Base-by-base conservation (phyloP, 1,140 invertebrate genomes). In the Drosophila yakuba region DNA sequence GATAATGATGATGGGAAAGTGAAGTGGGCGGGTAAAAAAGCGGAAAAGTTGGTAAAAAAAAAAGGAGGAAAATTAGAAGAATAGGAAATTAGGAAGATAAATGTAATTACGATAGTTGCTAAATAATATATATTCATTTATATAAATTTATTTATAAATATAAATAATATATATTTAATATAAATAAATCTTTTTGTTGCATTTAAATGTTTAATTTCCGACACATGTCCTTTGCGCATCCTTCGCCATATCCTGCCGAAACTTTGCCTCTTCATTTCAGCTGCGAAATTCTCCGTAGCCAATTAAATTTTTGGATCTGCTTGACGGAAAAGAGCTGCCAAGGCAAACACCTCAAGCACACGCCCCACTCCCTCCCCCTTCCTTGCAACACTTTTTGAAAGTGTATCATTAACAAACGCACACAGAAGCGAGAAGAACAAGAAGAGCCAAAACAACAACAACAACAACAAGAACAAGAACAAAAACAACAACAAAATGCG, bases 381-480 rank as follows among this genome's bases (percentile, higher is more conserved):
- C 23, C 3, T 0, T 3, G 3, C 1, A 2, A 3, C 35, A 5
- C 43, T n/a, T 39, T 12, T n/a, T 36, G 20, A 35, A 55, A 50
- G 32, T 55, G 35, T 75, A 75, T 69, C 61, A 68, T 78, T 63
- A 78, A 57, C 57, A 78, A 60, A 66, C 71, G 51, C 59, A 75
- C 20, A 71, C 32, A 57, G 11, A 62, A 41, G 48, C 51, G 54
- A 44, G 8, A 32, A 32, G 32, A 32, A 32, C 32, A 32, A 32
- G 32, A 14, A 14, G 32, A 32, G 32, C 38, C 38, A 4, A 14
- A 38, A 36, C 35, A 12, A 12, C 35, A 36, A 25, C 25, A 36
- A 4, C 35, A 36, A 36, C 35, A 36, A 36, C 35, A 36, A 3
- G 5, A 36, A 11, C 57, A 45, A 32, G 23, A 43, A 36, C 38